These are phyloP conservation scores for Patella ulyssiponensis DNA, from an alignment of 2,888 invertebrate species.

Conservation along the genomic window DNA sequence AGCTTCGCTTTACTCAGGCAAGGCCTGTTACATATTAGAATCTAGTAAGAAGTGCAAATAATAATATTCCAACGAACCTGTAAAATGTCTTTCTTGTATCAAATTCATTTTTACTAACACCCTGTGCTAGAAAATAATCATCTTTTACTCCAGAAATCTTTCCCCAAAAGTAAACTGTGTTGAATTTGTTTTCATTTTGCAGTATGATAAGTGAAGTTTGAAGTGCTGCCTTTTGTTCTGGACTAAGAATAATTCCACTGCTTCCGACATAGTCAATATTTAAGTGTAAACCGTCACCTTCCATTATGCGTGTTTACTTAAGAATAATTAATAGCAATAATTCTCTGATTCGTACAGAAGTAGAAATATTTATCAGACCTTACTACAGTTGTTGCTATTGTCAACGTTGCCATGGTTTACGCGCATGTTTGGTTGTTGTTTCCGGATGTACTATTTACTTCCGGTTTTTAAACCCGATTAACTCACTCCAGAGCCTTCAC, in stretches of 20 bases:
- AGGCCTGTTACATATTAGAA: too few species aligned
- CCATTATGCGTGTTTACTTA: slow-evolving; percentile 73
- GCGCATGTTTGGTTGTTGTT: slow-evolving; percentile 13
- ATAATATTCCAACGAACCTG: slow-evolving; percentile 76
- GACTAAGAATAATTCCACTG: slow-evolving; percentile 81
- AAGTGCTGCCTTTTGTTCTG: slow-evolving; percentile 80
- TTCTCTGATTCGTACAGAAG: too few species aligned
- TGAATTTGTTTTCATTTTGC: slow-evolving; percentile 88
- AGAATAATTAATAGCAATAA: neutral
- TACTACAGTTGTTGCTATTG: slow-evolving; percentile 18
- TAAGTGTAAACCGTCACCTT: slow-evolving; percentile 75
- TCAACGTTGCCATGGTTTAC: slow-evolving; percentile 18
- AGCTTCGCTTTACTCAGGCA: too few species aligned
- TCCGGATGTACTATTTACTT: slow-evolving; percentile 19
- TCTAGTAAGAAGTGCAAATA: too few species aligned
- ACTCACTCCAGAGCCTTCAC: neutral
- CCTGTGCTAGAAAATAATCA: slow-evolving; percentile 89
- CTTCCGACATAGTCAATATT: slow-evolving; percentile 76
- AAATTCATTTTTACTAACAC: slow-evolving; percentile 82
- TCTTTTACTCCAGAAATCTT: slow-evolving; percentile 82
- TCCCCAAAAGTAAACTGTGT: slow-evolving; percentile 88
- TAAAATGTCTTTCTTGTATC: slow-evolving; percentile 84
- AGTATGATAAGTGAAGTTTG: slow-evolving; percentile 85
- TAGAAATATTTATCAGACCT: too few species aligned
- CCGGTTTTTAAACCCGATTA: slow-evolving; percentile 3